These are phyloP conservation scores for Sciurus vulgaris DNA, from an alignment of 2,797 vertebrate genomes.

Conservation along the genomic window DNA sequence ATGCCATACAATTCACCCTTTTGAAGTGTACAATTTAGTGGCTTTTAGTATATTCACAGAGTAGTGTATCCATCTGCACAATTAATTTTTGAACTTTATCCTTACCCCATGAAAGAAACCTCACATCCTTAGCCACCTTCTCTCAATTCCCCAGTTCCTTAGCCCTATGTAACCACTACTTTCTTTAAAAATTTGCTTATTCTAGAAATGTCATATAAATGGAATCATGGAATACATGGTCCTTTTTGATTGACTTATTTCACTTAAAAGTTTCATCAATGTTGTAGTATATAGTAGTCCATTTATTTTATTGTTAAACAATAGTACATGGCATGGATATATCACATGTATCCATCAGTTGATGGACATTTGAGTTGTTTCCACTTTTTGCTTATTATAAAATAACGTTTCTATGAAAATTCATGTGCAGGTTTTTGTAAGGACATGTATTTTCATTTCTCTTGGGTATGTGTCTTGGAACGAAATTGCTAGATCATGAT, in stretches of 20 bases:
- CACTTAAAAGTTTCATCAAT: background rate
- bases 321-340: background rate
- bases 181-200: background rate
- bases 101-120: background rate
- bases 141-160: background rate
- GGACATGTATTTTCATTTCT: conserved; percentile 28
- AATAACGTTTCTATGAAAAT: background rate
- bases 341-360: background rate
- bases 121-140: background rate
- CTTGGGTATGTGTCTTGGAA: background rate
- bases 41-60: background rate
- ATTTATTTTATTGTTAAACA: conserved; percentile 37
- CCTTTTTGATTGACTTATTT: background rate
- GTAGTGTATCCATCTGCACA: background rate
- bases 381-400: background rate
- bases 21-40: background rate
- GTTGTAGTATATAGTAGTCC: background rate
- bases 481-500: background rate
- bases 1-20: background rate
- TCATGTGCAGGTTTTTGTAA: background rate
- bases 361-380: background rate
- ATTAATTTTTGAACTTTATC: background rate
- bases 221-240: background rate
- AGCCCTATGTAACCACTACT: background rate
- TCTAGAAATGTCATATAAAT: background rate